Percentiles rank a stretch among this genome's conserved stretches.
Conservation (phyloP, 37 sponge, comb jelly and placozoan genomes). For the Hexactinellida sp. region DNA sequence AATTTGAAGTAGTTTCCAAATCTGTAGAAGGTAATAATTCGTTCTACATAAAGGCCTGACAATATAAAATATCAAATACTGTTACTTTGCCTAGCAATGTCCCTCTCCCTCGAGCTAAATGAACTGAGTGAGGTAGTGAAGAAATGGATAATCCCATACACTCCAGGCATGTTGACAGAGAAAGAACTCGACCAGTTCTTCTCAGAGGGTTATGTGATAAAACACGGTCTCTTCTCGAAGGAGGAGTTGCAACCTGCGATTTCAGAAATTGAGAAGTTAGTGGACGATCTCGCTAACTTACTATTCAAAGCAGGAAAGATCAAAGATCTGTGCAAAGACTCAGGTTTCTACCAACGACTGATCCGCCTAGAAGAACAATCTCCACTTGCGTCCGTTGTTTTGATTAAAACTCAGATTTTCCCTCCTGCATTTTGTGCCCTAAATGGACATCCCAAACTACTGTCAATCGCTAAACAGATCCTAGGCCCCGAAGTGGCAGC, state of each 20-base stretch:
- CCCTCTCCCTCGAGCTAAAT: too few species aligned
- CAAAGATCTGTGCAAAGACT: constrained; percentile 35
- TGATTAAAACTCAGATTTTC: constrained; percentile 45
- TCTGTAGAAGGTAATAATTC: too few species aligned
- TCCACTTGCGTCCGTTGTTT: constrained; percentile 42
- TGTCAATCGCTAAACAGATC: constrained; percentile 59
- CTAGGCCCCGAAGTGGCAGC: constrained; percentile 68
- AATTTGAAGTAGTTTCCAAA: too few species aligned
- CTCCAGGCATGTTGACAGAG: neutral
- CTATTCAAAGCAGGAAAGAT: constrained; percentile 47
- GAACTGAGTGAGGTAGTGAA: neutral
- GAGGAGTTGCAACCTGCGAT: constrained; percentile 53
- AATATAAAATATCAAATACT: too few species aligned
- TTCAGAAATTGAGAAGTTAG: constrained; percentile 39
- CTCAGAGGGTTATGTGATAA: constrained; percentile 46
- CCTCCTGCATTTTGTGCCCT: constrained; percentile 40
- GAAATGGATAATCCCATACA: neutral
- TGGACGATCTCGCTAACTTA: constrained; percentile 42
- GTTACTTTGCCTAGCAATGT: too few species aligned
- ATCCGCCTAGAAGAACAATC: constrained; percentile 55
- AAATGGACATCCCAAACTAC: constrained; percentile 48
- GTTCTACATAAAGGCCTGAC: too few species aligned
- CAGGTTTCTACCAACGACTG: constrained; percentile 63
- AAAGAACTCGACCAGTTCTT: constrained; percentile 50
- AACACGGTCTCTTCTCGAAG: constrained; percentile 47